These are phyloP conservation scores for Gila robusta DNA, from an alignment of 2,797 vertebrate species.

Conservation along the genomic window DNA sequence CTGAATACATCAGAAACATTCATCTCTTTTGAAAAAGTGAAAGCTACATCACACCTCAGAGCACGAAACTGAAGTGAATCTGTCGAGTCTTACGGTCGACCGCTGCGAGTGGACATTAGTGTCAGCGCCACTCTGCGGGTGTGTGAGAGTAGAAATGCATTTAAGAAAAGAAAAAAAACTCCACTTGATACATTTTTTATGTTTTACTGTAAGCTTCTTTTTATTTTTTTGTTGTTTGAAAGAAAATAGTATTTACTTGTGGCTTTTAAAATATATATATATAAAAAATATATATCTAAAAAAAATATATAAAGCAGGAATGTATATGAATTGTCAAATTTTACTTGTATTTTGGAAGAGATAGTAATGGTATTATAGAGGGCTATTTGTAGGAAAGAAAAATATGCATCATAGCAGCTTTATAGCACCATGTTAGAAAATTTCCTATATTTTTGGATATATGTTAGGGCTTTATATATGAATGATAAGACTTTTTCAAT, in stretches of 20 bases:
- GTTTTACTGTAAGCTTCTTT: conserved; percentile 90
- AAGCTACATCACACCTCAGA: conserved; percentile 87
- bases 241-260: conserved; percentile 95
- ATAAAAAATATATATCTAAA: conserved; percentile 57
- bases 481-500: conserved; percentile 91
- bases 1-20: conserved; percentile 83
- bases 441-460: conserved; percentile 93
- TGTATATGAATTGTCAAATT: conserved; percentile 95
- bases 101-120: conserved; percentile 88
- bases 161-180: conserved; percentile 69
- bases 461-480: conserved; percentile 90
- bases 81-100: conserved; percentile 83
- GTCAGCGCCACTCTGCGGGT: conserved; percentile 78
- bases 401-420: conserved; percentile 89
- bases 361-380: conserved; percentile 92
- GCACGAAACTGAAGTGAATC: conserved; percentile 76
- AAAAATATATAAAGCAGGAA: conserved; percentile 92
- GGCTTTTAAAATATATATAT: conserved; percentile 84
- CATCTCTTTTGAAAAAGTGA: conserved; percentile 76
- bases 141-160: conserved; percentile 70
- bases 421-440: conserved; percentile 82
- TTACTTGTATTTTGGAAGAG: conserved; percentile 95
- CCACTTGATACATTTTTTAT: conserved; percentile 91
- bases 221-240: conserved; percentile 80
- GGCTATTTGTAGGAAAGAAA: conserved; percentile 91